Conservation (phyloP, 2,797 vertebrate species). For the Discoglossus pictus region DNA sequence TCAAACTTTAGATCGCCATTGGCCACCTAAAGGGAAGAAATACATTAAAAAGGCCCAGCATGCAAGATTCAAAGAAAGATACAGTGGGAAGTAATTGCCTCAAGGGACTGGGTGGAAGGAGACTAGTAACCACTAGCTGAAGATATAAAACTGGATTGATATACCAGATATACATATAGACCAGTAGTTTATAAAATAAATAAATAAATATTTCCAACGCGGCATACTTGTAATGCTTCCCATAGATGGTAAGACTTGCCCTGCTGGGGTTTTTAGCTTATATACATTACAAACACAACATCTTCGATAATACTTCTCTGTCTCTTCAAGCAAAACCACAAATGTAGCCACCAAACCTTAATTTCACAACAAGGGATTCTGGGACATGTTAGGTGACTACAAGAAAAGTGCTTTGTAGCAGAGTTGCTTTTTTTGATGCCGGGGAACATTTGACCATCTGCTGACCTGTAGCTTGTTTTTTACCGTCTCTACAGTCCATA, state of each 20-base stretch:
- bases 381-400: no score
- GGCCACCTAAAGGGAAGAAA: constrained; percentile 5
- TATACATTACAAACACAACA: not conserved
- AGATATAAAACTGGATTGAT: not conserved
- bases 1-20: not conserved
- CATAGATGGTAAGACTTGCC: constrained; percentile 1
- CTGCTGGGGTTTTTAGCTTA: not conserved
- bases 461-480: constrained; percentile 47
- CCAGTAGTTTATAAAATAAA: not conserved
- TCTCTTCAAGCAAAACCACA: no score
- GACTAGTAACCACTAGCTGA: not conserved
- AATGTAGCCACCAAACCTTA: no score
- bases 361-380: no score
- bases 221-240: not conserved
- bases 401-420: not conserved
- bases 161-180: constrained; percentile 14
- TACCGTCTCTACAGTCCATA: constrained; percentile 41
- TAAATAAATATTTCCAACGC: not conserved
- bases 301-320: no score
- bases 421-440: constrained; percentile 23
- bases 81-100: not conserved
- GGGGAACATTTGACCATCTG: constrained; percentile 43
- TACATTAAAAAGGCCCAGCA: not conserved
- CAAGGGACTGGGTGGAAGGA: not conserved
- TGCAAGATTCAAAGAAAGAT: not conserved